Conservation (phyloP, 2,113 vertebrate genomes). For the Nannobrachium achirus region DNA sequence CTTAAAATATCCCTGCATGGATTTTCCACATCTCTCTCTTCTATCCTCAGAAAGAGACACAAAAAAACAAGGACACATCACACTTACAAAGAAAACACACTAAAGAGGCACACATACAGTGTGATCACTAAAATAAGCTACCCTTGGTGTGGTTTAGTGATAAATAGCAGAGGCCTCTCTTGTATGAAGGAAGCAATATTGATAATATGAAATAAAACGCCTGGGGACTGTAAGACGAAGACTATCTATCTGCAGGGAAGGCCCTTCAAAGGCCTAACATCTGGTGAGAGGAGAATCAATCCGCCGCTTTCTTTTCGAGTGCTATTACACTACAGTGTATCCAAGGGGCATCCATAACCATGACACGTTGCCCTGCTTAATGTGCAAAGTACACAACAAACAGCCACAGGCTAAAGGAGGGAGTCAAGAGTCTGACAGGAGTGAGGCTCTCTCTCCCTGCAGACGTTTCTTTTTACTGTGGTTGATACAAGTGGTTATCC, state of each 20-base stretch:
- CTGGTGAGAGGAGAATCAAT: conserved; percentile 45
- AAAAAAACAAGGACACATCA: not conserved
- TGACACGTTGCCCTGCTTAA: conserved; percentile 52
- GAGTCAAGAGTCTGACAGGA: too few relatives aligned
- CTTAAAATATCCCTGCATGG: too few relatives aligned
- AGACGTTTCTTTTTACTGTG: too few relatives aligned
- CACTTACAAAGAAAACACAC: conserved; percentile 1
- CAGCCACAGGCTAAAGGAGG: not conserved
- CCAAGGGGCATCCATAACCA: conserved; percentile 53
- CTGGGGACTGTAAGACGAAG: conserved; percentile 37
- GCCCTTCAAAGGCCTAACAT: conserved; percentile 22
- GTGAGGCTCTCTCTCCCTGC: too few relatives aligned
- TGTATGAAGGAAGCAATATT: conserved; percentile 54
- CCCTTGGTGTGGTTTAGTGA: conserved; percentile 46
- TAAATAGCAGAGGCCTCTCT: conserved; percentile 25
- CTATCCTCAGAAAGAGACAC: not conserved
- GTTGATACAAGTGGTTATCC: too few relatives aligned
- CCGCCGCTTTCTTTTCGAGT: conserved; percentile 50
- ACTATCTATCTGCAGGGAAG: conserved; percentile 54
- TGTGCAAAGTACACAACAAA: conserved; percentile 30
- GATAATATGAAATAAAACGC: conserved; percentile 36
- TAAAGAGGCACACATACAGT: conserved; percentile 15
- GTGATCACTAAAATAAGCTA: conserved; percentile 5
- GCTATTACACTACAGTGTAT: conserved; percentile 41
- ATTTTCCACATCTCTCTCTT: too few relatives aligned